Evolutionary conservation across 2,113 vertebrate genomes (phyloP).

Genomic region (Alectura lathami): DNA sequence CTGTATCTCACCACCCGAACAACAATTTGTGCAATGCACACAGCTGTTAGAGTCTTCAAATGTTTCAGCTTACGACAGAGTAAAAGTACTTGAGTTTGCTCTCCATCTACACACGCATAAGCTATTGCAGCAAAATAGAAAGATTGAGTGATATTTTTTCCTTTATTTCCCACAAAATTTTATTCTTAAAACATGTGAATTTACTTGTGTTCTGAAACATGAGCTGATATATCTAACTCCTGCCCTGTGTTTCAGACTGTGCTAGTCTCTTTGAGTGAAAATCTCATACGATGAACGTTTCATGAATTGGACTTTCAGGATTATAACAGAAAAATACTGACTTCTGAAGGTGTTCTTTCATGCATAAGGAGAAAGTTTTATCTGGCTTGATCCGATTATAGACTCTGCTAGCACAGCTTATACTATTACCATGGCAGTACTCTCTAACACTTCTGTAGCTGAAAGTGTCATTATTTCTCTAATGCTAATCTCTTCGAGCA

Average conservation of each 20-base stretch:
- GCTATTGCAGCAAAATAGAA: background rate
- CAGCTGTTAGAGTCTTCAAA: background rate
- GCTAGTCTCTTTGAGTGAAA: background rate
- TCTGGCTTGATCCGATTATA: conserved; percentile 58
- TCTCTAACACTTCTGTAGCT: background rate
- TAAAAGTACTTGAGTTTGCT: background rate
- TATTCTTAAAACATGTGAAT: background rate
- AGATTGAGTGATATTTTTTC: background rate
- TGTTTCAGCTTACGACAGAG: background rate
- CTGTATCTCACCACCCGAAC: accelerated
- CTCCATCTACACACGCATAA: background rate
- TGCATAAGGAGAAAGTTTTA: conserved; percentile 39
- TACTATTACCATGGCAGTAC: background rate
- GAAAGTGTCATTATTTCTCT: conserved; percentile 6
- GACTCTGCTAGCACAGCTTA: conserved; percentile 27
- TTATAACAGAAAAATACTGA: conserved; percentile 40
- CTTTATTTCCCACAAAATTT: background rate
- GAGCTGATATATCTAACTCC: background rate
- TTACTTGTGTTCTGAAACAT: background rate
- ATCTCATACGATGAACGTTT: conserved; percentile 47
- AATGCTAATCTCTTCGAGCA: background rate
- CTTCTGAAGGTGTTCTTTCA: conserved; percentile 58
- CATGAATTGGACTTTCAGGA: conserved; percentile 43
- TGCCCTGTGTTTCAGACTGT: conserved; percentile 38
- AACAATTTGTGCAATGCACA: background rate